Evolutionary conservation across 2,113 vertebrate genomes (phyloP).

Genomic region (Solenodon paradoxus): DNA sequence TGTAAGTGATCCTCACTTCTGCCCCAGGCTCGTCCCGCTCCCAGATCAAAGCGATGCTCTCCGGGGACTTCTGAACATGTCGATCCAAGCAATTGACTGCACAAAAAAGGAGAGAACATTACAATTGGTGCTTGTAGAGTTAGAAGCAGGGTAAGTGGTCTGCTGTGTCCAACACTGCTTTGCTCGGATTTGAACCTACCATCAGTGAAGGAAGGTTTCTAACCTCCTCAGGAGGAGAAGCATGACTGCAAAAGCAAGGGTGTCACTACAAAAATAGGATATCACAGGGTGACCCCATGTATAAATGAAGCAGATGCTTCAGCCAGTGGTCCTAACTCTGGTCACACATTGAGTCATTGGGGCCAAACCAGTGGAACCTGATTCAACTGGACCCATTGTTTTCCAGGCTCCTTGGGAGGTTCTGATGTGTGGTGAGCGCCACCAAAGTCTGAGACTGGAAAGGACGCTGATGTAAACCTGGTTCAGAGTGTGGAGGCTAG

Average conservation of each 20-base stretch:
- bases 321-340: not conserved
- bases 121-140: not conserved
- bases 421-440: not conserved
- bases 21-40: slow-evolving; percentile 94
- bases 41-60: slow-evolving; percentile 95
- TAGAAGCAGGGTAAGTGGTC: not conserved
- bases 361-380: not conserved
- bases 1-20: slow-evolving; percentile 92
- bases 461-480: not conserved
- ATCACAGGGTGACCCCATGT: not conserved
- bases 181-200: not conserved
- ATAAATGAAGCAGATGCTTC: not conserved
- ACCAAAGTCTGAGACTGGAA: not conserved
- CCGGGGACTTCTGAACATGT: slow-evolving; percentile 87
- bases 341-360: not conserved
- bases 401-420: not conserved
- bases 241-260: not conserved
- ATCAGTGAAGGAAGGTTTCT: not conserved
- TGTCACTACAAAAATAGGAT: not conserved
- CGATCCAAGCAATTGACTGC: slow-evolving; percentile 96
- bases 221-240: not conserved
- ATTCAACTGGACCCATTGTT: not conserved
- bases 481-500: too few relatives aligned
- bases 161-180: not conserved
- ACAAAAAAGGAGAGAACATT: slow-evolving; percentile 62